Percentiles rank a stretch among this genome's conserved stretches.
phyloP scores from a whole-genome alignment of 2,797 vertebrate genomes.

The Lepilemur ruficaudatus region DNA sequence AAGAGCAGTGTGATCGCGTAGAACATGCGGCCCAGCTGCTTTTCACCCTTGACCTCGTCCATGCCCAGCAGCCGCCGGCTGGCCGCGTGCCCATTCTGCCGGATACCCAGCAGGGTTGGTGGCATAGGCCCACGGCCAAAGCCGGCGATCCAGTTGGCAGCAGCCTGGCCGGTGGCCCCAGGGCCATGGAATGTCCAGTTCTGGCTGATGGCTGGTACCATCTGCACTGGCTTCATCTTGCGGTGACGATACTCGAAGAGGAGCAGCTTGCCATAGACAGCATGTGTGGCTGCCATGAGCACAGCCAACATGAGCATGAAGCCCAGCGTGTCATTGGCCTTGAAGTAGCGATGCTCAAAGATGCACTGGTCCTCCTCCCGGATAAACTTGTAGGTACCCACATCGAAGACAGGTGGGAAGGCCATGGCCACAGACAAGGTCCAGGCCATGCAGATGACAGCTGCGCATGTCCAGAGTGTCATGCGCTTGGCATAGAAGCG shows the following conservation, averaged over 20 bases:
- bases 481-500: constrained; percentile 94
- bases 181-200: constrained; percentile 96
- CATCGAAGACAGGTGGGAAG: constrained; percentile 93
- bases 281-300: constrained; percentile 92
- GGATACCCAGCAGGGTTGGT: constrained; percentile 93
- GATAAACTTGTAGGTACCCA: constrained; percentile 95
- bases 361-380: constrained; percentile 95
- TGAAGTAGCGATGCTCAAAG: constrained; percentile 95
- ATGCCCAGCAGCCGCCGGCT: constrained; percentile 92
- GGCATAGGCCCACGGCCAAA: constrained; percentile 94
- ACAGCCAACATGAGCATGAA: constrained; percentile 95
- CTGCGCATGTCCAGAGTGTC: constrained; percentile 94
- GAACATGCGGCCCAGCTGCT: constrained; percentile 94
- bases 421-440: constrained; percentile 94
- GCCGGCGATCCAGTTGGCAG: constrained; percentile 94
- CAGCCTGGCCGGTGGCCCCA: constrained; percentile 93
- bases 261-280: constrained; percentile 94
- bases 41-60: constrained; percentile 94
- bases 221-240: constrained; percentile 95
- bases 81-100: constrained; percentile 90
- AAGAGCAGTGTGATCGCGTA: constrained; percentile 94
- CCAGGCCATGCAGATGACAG: constrained; percentile 95
- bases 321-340: constrained; percentile 93
- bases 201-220: constrained; percentile 94
- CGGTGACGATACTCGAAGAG: constrained; percentile 95